Evolutionary conservation across 2,797 vertebrate genomes (phyloP).

Genomic region (Acanthopagrus latus): DNA sequence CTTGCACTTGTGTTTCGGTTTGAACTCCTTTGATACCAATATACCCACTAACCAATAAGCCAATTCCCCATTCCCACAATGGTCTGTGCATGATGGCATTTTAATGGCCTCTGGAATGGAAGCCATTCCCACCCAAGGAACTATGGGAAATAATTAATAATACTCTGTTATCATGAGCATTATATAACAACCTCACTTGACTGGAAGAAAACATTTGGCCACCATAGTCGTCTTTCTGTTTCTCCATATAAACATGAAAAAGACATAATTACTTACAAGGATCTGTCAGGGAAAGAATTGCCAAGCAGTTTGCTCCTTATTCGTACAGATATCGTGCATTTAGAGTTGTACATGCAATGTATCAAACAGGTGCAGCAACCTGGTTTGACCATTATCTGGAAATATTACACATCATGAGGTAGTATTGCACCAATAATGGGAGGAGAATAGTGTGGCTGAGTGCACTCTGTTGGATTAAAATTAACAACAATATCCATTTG

Average conservation of each 20-base stretch:
- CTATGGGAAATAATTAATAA: constrained; percentile 51
- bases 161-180: constrained; percentile 40
- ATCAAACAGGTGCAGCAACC: constrained; percentile 15
- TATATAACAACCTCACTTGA: constrained; percentile 28
- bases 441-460: neutral
- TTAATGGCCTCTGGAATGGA: constrained; percentile 71
- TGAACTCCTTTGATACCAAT: constrained; percentile 36
- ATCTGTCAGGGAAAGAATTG: constrained; percentile 22
- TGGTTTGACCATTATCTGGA: constrained; percentile 6
- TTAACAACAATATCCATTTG: neutral
- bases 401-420: neutral
- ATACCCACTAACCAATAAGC: constrained; percentile 48
- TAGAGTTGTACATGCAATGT: constrained; percentile 1
- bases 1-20: constrained; percentile 29
- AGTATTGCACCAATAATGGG: neutral
- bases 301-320: constrained; percentile 15
- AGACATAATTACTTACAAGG: constrained; percentile 16
- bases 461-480: neutral
- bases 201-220: constrained; percentile 24
- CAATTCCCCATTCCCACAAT: constrained; percentile 48
- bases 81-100: constrained; percentile 53
- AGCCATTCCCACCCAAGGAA: constrained; percentile 59
- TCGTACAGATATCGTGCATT: neutral
- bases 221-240: constrained; percentile 12
- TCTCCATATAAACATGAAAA: constrained; percentile 26